A percentile compares a stretch with the other conserved stretches of the same genome.
phyloP scores from a whole-genome alignment of 2,888 invertebrate species.

The Brachyptera putata region DNA sequence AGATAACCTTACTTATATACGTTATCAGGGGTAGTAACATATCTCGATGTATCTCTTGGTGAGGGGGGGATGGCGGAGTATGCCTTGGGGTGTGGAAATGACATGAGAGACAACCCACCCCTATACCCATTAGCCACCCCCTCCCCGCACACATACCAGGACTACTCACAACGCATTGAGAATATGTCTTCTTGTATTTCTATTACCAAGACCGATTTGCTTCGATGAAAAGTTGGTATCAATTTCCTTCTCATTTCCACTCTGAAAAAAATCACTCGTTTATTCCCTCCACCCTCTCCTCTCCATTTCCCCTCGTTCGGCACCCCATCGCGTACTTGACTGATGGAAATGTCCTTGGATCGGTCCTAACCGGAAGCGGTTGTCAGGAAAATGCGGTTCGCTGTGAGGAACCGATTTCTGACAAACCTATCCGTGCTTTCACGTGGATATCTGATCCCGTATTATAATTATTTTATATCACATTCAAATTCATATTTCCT shows the following conservation, averaged over 20 bases:
- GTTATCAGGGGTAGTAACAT: constrained; percentile 14
- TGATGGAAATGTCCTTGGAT: constrained; percentile 14
- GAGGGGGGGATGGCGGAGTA: not conserved
- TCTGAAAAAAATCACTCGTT: constrained; percentile 13
- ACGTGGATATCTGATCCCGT: no score
- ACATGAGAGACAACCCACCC: constrained; percentile 12
- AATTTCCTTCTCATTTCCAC: constrained; percentile 26
- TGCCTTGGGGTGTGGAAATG: constrained; percentile 15
- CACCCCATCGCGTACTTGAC: constrained; percentile 6
- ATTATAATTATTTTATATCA: no score
- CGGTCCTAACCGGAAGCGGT: not conserved
- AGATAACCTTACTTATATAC: no score
- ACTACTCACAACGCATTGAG: not conserved
- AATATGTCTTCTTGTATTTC: constrained; percentile 25
- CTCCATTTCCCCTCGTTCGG: not conserved
- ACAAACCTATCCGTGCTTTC: no score
- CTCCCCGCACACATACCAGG: not conserved
- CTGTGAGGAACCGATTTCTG: no score
- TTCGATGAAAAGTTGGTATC: constrained; percentile 28
- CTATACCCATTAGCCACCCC: constrained; percentile 15
- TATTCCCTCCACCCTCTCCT: constrained; percentile 16
- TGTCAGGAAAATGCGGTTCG: not conserved
- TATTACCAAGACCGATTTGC: constrained; percentile 27
- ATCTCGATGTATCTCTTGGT: constrained; percentile 11
- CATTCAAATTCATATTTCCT: no score